Evolutionary conservation across 2,888 invertebrate genomes (phyloP), one percentile per base, ranked within the genome.

Genomic region (Lasius fuliginosus): DNA sequence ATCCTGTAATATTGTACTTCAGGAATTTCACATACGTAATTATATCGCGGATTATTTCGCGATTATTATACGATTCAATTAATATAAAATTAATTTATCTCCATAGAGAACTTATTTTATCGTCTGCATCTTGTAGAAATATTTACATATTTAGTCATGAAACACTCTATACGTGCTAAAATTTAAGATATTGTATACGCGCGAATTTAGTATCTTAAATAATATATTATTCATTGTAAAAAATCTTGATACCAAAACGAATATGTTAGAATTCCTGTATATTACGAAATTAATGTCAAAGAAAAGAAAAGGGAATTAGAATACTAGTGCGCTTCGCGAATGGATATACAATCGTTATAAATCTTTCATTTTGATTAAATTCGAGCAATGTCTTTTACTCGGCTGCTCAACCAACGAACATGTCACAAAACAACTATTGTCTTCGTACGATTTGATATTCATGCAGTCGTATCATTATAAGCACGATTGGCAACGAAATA

Each of bases 281-380:
- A 18, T 53, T 53, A 0, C n/a, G 53, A 1, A 53, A 53, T 53
- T n/a, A 53, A 46, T 5, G n/a, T 53, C 18, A 53, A n/a, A 53
- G 5, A 46, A 46, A 46, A 46, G 8, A 46, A 18, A 18, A 46
- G 5, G 18, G 5, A 53, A 49, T 18, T 53, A n/a, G 1, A 53
- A 53, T 53, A 49, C 18, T 49, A 46, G 53, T 53, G 53, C 53
- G n/a, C n/a, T 53, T 53, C 53, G 53, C 53, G 53, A 53, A 53
- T 49, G 49, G 6, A 49, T 49, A 6, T 49, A 18, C 18, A 1
- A 49, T 15, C 46, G 4, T 49, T 49, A 46, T 46, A 49, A 49
- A 53, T n/a, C 53, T 53, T n/a, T 53, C 8, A 8, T 53, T 53
- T 53, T 8, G n/a, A 53, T 53, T 8, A n/a, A 53, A 53, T n/a